These are phyloP conservation scores for Madoqua kirkii DNA, from an alignment of 2,113 vertebrate species.

Conservation along the genomic window DNA sequence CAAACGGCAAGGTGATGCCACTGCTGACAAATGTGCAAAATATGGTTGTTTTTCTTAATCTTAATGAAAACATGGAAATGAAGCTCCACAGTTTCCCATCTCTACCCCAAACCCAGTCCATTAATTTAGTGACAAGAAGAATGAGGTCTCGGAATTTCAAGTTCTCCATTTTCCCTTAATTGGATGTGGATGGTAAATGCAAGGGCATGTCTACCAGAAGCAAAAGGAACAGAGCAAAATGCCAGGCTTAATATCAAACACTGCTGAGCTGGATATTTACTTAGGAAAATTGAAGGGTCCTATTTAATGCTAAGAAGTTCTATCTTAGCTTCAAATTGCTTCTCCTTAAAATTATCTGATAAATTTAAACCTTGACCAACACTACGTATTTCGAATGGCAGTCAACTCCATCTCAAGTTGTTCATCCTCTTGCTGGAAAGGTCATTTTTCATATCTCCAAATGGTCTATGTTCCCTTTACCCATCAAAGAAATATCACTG, in stretches of 20 bases:
- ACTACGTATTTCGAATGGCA: neutral
- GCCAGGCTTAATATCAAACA: neutral
- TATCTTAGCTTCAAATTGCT: neutral
- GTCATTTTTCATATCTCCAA: neutral
- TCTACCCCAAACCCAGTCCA: neutral
- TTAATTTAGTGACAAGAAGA: neutral
- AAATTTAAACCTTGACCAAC: neutral
- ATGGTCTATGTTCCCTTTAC: neutral
- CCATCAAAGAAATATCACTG: neutral
- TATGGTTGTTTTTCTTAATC: conserved; percentile 31
- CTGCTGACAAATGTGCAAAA: conserved; percentile 14
- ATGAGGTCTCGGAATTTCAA: neutral
- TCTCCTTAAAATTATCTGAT: neutral
- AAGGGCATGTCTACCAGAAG: conserved; percentile 5
- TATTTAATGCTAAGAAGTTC: neutral
- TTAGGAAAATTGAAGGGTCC: neutral
- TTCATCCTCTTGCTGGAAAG: neutral
- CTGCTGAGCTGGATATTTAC: neutral
- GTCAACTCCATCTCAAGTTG: neutral
- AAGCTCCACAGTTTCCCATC: neutral
- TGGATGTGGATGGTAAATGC: neutral
- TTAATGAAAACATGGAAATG: conserved; percentile 22
- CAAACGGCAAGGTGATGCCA: conserved; percentile 17
- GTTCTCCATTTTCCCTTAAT: conserved; percentile 13
- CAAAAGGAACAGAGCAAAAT: neutral